Conservation (phyloP, 1,140 invertebrate genomes). For the Aphis gossypii region DNA sequence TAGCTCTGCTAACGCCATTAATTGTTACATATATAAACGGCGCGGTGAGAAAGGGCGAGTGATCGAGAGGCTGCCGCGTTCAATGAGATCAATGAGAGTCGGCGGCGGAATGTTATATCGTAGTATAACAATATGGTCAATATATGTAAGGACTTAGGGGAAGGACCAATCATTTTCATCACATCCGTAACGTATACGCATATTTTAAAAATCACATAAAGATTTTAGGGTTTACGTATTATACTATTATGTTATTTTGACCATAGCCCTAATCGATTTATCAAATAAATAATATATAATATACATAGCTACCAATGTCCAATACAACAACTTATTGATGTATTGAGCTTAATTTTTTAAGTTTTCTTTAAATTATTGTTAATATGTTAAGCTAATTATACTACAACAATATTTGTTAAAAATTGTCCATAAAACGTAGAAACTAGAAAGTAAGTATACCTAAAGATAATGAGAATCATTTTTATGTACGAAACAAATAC, state of each 20-base stretch:
- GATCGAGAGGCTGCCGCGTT: background rate
- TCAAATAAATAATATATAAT: background rate
- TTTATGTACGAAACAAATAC: too few species aligned
- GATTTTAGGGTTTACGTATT: background rate
- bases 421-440: too few species aligned
- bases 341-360: too few species aligned
- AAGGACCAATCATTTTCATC: background rate
- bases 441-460: too few species aligned
- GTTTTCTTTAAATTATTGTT: too few species aligned
- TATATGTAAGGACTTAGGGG: too few species aligned
- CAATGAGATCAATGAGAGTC: slow-evolving; percentile 42
- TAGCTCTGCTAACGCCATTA: slow-evolving; percentile 43
- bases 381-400: too few species aligned
- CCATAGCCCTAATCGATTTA: background rate
- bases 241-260: background rate
- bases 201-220: background rate
- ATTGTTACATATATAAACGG: slow-evolving; percentile 25
- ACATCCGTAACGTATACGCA: background rate
- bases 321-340: too few species aligned
- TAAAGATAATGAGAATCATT: too few species aligned
- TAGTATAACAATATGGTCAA: background rate
- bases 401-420: too few species aligned
- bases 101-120: slow-evolving; percentile 17
- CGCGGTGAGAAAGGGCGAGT: background rate
- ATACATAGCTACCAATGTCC: background rate